Percentiles rank a stretch among this genome's conserved stretches.
Evolutionary conservation across 2,113 vertebrate species (phyloP).

Genomic region (Saiga tatarica): DNA sequence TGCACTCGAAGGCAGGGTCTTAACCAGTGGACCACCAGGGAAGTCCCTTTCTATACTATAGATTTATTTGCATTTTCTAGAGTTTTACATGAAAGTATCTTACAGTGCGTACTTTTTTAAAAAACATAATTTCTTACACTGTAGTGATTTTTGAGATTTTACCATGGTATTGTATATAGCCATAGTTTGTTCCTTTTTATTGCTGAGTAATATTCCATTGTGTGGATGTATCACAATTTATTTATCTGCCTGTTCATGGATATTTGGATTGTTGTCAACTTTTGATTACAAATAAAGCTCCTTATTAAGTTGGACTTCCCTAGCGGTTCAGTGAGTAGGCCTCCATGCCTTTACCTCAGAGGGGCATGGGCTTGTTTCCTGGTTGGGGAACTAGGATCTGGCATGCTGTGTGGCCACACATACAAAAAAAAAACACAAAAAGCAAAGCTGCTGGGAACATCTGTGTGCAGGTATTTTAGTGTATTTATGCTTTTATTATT

Average conservation of each 20-base stretch:
- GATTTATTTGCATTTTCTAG: constrained; percentile 29
- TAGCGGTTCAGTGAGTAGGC: neutral
- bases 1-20: neutral
- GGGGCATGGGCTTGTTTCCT: neutral
- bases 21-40: neutral
- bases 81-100: neutral
- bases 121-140: neutral
- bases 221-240: neutral
- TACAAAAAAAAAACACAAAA: neutral
- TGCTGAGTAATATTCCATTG: neutral
- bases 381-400: neutral
- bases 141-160: constrained; percentile 11
- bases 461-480: neutral
- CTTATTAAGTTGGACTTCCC: neutral
- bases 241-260: neutral
- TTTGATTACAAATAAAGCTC: neutral
- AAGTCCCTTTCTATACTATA: neutral
- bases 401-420: neutral
- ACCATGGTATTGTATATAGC: neutral
- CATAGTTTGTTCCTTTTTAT: neutral
- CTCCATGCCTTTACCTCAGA: neutral
- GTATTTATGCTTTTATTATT: neutral
- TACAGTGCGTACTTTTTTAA: neutral
- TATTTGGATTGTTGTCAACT: neutral
- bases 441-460: neutral